Evolutionary conservation across 2,113 vertebrate species (phyloP).

Genomic region (Indri indri): DNA sequence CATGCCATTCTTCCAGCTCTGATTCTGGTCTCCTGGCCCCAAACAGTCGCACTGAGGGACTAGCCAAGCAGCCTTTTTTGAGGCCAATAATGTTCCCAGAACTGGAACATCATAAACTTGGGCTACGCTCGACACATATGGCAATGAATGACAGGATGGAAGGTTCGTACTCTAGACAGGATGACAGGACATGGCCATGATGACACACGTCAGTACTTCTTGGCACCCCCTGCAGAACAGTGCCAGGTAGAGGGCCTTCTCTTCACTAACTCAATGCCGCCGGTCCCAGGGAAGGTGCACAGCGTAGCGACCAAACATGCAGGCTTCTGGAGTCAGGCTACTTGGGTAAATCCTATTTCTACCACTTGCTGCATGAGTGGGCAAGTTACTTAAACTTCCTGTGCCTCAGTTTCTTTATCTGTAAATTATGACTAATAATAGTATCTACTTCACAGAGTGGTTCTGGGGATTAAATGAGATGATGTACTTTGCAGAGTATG

Average conservation of each 20-base stretch:
- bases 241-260: background rate
- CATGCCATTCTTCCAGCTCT: background rate
- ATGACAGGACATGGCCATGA: background rate
- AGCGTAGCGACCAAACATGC: accelerated
- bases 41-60: background rate
- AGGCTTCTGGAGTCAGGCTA: background rate
- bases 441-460: background rate
- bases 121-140: background rate
- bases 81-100: background rate
- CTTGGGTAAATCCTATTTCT: background rate
- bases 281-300: background rate
- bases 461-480: background rate
- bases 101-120: background rate
- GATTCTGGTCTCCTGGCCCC: background rate
- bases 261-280: background rate
- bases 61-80: too few relatives aligned
- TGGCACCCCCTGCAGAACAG: background rate
- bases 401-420: background rate
- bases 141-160: background rate
- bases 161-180: background rate
- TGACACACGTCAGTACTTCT: background rate
- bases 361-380: background rate
- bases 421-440: background rate
- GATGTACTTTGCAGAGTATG: background rate
- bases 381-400: background rate